phyloP scores from a whole-genome alignment of 2,797 vertebrate species.

The Pipistrellus kuhlii region DNA sequence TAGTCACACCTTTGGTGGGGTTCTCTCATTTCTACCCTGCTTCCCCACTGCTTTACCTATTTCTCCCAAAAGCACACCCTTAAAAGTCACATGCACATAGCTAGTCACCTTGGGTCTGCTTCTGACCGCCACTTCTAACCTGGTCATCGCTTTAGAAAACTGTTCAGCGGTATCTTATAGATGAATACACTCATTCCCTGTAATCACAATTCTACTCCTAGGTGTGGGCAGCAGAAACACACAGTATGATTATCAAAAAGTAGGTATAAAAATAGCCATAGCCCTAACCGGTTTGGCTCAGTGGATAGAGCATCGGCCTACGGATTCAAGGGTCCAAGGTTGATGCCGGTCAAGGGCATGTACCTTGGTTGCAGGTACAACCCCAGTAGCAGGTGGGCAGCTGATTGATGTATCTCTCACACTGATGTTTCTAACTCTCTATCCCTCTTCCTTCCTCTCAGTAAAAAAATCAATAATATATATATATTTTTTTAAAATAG shows the following conservation, averaged over 20 bases:
- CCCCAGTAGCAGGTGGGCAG: no score
- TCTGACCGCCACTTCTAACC: not conserved
- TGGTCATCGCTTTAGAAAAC: not conserved
- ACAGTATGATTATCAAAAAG: not conserved
- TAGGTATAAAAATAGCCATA: not conserved
- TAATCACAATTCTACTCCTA: not conserved
- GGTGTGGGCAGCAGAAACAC: not conserved
- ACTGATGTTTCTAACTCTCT: no score
- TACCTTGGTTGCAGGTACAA: no score
- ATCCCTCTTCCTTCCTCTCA: no score
- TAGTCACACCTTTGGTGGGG: not conserved
- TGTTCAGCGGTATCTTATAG: not conserved
- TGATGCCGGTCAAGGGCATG: no score
- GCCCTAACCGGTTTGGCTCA: not conserved
- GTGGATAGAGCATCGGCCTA: no score
- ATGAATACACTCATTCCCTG: not conserved
- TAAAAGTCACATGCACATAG: not conserved
- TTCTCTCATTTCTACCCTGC: not conserved
- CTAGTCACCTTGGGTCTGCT: not conserved
- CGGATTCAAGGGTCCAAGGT: no score
- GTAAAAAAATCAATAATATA: no score
- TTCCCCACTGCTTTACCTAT: not conserved
- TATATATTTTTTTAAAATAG: not conserved
- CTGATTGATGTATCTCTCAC: no score
- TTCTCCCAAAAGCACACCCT: not conserved